A percentile compares a stretch with the other conserved stretches of the same genome.
phyloP scores from a whole-genome alignment of 1,140 invertebrate genomes.

The Mycetomoellerius zeteki region DNA sequence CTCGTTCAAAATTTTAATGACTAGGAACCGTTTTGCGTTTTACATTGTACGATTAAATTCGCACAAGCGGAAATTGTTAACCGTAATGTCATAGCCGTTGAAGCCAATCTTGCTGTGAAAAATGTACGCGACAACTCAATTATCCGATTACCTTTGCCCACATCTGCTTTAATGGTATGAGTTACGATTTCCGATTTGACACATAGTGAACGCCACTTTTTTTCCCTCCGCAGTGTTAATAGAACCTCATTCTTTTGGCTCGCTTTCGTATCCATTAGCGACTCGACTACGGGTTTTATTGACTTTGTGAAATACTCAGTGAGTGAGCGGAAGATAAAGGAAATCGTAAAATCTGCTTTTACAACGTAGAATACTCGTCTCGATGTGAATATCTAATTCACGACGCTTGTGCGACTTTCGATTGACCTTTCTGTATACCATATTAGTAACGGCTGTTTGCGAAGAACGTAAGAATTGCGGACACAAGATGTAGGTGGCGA shows the following conservation, averaged over 20 bases:
- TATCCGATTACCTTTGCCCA: conserved; percentile 1
- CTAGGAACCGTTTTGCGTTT: neutral
- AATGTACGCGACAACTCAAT: conserved; percentile 41
- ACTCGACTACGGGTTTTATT: conserved; percentile 17
- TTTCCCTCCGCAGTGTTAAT: conserved; percentile 15
- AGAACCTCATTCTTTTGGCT: conserved; percentile 47
- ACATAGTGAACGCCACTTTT: neutral
- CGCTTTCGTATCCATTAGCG: conserved; percentile 42
- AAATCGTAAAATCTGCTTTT: conserved; percentile 44
- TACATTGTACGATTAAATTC: conserved; percentile 12
- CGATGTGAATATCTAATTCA: conserved; percentile 52
- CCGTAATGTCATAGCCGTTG: neutral
- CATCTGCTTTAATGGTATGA: neutral
- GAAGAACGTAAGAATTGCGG: conserved; percentile 48
- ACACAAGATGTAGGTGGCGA: conserved; percentile 34
- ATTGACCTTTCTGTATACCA: conserved; percentile 47
- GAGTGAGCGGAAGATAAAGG: conserved; percentile 32
- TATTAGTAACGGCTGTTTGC: conserved; percentile 9
- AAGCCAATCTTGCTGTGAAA: conserved; percentile 15
- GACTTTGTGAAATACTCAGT: conserved; percentile 54
- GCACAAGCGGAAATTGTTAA: conserved; percentile 15
- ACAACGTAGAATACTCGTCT: conserved; percentile 23
- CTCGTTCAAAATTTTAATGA: neutral
- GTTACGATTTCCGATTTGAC: conserved; percentile 24
- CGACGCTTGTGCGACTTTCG: conserved; percentile 43